A percentile compares a stretch with the other conserved stretches of the same genome.
Evolutionary conservation across 1,140 invertebrate genomes (phyloP).

Genomic region (Papilio glaucus): DNA sequence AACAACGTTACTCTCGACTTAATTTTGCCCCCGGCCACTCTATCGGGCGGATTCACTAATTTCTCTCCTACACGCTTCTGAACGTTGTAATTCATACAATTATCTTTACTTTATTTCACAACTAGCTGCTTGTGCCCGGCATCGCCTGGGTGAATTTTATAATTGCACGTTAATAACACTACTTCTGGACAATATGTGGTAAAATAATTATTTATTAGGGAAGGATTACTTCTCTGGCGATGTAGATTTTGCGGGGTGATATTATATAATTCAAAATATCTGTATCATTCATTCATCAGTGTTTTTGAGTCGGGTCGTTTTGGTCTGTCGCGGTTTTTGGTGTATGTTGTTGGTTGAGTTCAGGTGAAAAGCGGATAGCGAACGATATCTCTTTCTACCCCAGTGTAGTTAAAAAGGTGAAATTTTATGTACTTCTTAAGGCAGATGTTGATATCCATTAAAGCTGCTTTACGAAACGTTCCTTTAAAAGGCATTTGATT

Average conservation of each 20-base stretch:
- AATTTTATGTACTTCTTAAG: not conserved
- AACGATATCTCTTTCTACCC: too few species aligned
- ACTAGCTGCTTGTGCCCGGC: not conserved
- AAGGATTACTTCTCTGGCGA: not conserved
- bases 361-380: too few species aligned
- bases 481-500: slow-evolving; percentile 16
- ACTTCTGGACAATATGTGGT: too few species aligned
- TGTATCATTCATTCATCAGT: too few species aligned
- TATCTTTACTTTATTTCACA: not conserved
- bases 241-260: too few species aligned
- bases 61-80: slow-evolving; percentile 55
- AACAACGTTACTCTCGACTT: slow-evolving; percentile 68
- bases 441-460: not conserved
- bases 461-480: not conserved
- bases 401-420: not conserved
- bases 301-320: too few species aligned
- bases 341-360: too few species aligned
- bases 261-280: too few species aligned
- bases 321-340: too few species aligned
- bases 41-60: slow-evolving; percentile 55
- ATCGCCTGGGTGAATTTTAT: not conserved
- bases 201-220: not conserved
- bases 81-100: slow-evolving; percentile 41
- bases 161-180: too few species aligned
- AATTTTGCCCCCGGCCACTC: slow-evolving; percentile 59